Conservation (phyloP, 2,888 invertebrate genomes). For the Diarsia mendica region DNA sequence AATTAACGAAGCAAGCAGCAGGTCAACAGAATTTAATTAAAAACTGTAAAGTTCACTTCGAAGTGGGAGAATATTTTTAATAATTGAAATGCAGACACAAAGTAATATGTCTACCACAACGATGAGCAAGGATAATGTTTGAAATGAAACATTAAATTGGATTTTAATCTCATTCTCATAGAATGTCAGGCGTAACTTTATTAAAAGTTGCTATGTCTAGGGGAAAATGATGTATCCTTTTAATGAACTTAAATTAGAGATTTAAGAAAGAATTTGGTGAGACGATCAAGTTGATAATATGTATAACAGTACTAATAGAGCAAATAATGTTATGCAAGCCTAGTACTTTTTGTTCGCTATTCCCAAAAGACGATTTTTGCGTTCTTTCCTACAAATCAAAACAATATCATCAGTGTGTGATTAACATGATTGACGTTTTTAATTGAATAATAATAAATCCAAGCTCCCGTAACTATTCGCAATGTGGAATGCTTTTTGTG, state of each 20-base stretch:
- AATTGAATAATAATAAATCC: too few species aligned
- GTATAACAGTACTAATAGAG: too few species aligned
- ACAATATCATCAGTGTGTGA: too few species aligned
- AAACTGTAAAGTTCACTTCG: slow-evolving; percentile 26
- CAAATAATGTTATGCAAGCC: too few species aligned
- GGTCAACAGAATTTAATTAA: slow-evolving; percentile 31
- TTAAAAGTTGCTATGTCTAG: slow-evolving; percentile 52
- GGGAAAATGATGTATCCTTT: slow-evolving; percentile 22
- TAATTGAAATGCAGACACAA: slow-evolving; percentile 44
- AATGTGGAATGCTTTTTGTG: too few species aligned
- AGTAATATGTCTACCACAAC: slow-evolving; percentile 34
- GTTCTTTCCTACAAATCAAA: too few species aligned
- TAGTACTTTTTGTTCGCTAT: too few species aligned
- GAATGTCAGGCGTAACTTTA: slow-evolving; percentile 55
- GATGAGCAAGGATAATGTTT: slow-evolving; percentile 47
- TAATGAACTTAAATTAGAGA: slow-evolving; percentile 27
- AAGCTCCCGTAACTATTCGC: too few species aligned
- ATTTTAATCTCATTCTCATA: slow-evolving; percentile 62
- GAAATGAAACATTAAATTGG: slow-evolving; percentile 63
- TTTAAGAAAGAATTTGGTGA: not conserved
- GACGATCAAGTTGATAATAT: too few species aligned
- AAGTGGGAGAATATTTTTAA: slow-evolving; percentile 29
- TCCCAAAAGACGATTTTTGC: too few species aligned
- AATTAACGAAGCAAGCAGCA: not conserved
- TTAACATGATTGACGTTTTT: too few species aligned